phyloP scores from a whole-genome alignment of 2,888 invertebrate genomes.

The Chrysolina haemoptera region DNA sequence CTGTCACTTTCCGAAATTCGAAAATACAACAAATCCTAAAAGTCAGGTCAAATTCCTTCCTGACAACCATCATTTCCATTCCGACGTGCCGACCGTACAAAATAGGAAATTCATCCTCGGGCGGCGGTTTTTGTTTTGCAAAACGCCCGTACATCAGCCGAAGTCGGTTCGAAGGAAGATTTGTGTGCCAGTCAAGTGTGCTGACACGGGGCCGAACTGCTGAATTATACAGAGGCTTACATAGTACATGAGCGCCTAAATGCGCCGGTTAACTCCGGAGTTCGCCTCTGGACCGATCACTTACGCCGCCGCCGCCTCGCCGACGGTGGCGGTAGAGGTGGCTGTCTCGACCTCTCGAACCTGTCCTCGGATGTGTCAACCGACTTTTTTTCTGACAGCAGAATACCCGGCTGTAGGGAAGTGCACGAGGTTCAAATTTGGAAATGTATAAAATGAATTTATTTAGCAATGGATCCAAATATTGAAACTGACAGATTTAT shows the following conservation, averaged over 20 bases:
- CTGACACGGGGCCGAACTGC: slow-evolving; percentile 67
- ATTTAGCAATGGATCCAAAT: no score
- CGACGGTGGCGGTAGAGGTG: slow-evolving; percentile 30
- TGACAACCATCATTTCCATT: neutral
- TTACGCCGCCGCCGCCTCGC: slow-evolving; percentile 49
- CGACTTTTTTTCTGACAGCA: slow-evolving; percentile 12
- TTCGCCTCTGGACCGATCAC: slow-evolving; percentile 60
- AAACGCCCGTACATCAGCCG: slow-evolving; percentile 23
- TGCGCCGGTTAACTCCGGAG: slow-evolving; percentile 63
- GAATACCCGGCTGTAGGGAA: slow-evolving; percentile 12
- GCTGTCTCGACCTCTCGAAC: slow-evolving; percentile 33
- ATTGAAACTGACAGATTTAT: no score
- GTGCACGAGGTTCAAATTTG: neutral
- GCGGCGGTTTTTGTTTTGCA: slow-evolving; percentile 14
- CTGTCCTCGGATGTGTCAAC: slow-evolving; percentile 49
- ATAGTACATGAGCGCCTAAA: slow-evolving; percentile 69
- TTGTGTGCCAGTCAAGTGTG: slow-evolving; percentile 70
- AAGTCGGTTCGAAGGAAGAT: slow-evolving; percentile 62
- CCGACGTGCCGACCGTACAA: neutral
- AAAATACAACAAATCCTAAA: neutral
- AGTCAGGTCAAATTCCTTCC: neutral
- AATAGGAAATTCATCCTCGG: neutral
- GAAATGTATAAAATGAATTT: neutral
- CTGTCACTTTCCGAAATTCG: no score
- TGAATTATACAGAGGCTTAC: slow-evolving; percentile 69